phyloP scores from a whole-genome alignment of 2,888 invertebrate genomes.

The Lepidochrysops patricia region DNA sequence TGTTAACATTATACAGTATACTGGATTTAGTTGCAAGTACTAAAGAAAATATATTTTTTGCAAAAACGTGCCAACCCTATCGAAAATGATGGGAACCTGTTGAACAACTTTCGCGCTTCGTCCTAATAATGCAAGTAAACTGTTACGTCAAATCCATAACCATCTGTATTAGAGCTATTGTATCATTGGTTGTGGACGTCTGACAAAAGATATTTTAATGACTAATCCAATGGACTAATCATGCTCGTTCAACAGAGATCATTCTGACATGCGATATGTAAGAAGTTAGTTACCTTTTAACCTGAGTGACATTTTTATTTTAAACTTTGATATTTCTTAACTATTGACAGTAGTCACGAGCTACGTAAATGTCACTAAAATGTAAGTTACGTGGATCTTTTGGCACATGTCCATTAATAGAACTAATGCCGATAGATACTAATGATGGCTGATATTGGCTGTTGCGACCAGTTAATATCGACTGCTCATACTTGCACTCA shows the following conservation, averaged over 20 bases:
- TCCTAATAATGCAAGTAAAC: constrained; percentile 54
- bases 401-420: too few species aligned
- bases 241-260: too few species aligned
- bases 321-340: neutral
- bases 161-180: neutral
- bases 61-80: constrained; percentile 24
- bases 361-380: too few species aligned
- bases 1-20: too few species aligned
- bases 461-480: too few species aligned
- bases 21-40: too few species aligned
- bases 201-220: neutral
- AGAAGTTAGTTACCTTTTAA: neutral
- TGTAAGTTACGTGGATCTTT: too few species aligned
- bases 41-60: constrained; percentile 1
- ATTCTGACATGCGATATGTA: neutral
- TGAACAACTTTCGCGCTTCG: constrained; percentile 59
- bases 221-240: too few species aligned
- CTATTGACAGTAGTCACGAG: neutral
- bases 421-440: too few species aligned
- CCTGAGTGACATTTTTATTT: neutral
- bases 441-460: too few species aligned
- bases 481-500: too few species aligned
- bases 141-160: constrained; percentile 38
- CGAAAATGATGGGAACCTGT: constrained; percentile 34
- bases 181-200: neutral